phyloP scores from a whole-genome alignment of 2,797 vertebrate species.

The Rhinatrema bivittatum region DNA sequence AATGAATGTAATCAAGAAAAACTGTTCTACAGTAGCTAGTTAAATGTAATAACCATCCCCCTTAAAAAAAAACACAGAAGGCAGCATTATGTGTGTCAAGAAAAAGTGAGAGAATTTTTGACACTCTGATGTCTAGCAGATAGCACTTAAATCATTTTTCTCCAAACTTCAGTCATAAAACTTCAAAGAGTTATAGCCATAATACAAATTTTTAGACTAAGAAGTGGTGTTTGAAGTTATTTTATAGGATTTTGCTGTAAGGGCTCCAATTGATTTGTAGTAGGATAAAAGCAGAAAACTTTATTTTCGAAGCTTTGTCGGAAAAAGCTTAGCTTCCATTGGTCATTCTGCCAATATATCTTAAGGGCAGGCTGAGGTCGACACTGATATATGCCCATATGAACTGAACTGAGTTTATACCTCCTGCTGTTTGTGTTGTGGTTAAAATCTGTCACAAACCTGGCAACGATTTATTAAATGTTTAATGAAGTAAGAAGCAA shows the following conservation, averaged over 20 bases:
- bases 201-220: conserved; percentile 99
- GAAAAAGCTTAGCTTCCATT: conserved; percentile 99
- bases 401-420: conserved; percentile 86
- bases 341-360: conserved; percentile 95
- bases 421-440: conserved; percentile 93
- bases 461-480: conserved; percentile 99
- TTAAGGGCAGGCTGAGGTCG: conserved; percentile 78
- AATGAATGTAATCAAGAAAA: conserved; percentile 77
- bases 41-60: conserved; percentile 68
- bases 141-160: conserved; percentile 99
- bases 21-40: conserved; percentile 73
- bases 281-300: conserved; percentile 99
- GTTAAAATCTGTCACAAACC: conserved; percentile 98
- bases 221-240: conserved; percentile 99
- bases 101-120: conserved; percentile 92
- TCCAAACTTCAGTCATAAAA: conserved; percentile 97
- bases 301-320: conserved; percentile 99
- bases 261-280: conserved; percentile 99
- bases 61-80: conserved; percentile 70
- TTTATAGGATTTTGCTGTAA: conserved; percentile 99
- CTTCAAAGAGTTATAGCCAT: conserved; percentile 99
- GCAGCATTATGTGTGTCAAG: conserved; percentile 93
- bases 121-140: conserved; percentile 96
- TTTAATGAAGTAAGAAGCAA: conserved; percentile 93
- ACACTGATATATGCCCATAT: conserved; percentile 89